Conservation (phyloP, 2,888 invertebrate genomes). For the Dioctria rufipes region DNA sequence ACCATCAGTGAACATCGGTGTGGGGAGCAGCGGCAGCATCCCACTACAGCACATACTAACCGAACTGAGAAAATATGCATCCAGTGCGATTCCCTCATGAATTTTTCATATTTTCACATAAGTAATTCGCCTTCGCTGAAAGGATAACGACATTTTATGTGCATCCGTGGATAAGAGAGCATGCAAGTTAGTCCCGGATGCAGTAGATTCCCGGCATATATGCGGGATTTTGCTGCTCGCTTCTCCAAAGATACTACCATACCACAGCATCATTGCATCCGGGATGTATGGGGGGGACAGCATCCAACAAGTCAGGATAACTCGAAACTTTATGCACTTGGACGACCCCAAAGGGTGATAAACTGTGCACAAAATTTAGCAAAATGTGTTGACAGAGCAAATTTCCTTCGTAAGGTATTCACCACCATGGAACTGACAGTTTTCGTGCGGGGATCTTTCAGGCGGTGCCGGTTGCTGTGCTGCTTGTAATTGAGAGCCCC, state of each 20-base stretch:
- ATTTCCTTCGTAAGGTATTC: constrained; percentile 49
- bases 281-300: background rate
- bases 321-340: constrained; percentile 38
- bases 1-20: no score
- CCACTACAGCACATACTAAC: background rate
- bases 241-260: background rate
- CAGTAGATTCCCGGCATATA: background rate
- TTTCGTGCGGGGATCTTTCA: constrained; percentile 5
- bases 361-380: constrained; percentile 51
- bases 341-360: constrained; percentile 48
- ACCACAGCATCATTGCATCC: constrained; percentile 8
- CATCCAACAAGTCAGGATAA: constrained; percentile 37
- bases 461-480: constrained; percentile 12
- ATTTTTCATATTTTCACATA: constrained; percentile 43
- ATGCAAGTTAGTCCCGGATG: constrained; percentile 27
- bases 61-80: background rate
- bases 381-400: constrained; percentile 54
- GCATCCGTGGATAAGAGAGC: constrained; percentile 17
- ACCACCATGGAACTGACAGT: constrained; percentile 45
- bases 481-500: constrained; percentile 11
- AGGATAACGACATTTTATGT: constrained; percentile 46
- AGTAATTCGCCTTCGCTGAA: background rate
- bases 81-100: constrained; percentile 39
- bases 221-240: background rate
- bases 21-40: no score